A percentile compares a stretch with the other conserved stretches of the same genome.
phyloP scores from a whole-genome alignment of 2,888 invertebrate species.

The Cynaeus angustus region DNA sequence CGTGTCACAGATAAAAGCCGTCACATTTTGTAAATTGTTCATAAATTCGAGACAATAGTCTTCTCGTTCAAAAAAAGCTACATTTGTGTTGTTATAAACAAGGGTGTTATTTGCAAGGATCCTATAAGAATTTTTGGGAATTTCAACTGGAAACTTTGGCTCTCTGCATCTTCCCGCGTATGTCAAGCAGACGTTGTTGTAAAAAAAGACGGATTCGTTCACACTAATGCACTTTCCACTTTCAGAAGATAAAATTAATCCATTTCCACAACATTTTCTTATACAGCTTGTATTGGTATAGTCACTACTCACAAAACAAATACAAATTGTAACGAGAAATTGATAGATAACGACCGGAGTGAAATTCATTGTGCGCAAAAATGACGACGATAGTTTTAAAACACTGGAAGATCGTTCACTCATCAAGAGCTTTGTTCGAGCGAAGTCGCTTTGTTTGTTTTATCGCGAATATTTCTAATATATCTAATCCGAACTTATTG shows the following conservation, averaged over 20 bases:
- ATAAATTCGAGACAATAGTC: constrained; percentile 27
- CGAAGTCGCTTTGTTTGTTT: constrained; percentile 50
- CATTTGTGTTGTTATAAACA: not conserved
- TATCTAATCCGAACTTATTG: constrained; percentile 32
- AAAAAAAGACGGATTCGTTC: constrained; percentile 28
- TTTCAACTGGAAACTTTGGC: not conserved
- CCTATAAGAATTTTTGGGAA: constrained; percentile 1
- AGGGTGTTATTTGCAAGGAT: constrained; percentile 19
- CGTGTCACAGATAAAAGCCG: not conserved
- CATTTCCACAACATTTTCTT: constrained; percentile 42
- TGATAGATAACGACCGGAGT: constrained; percentile 34
- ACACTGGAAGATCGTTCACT: constrained; percentile 35
- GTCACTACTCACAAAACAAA: constrained; percentile 37
- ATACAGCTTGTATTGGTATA: constrained; percentile 14
- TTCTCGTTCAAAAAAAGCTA: constrained; percentile 6
- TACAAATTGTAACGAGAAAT: constrained; percentile 13
- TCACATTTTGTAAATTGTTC: constrained; percentile 4
- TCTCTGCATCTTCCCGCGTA: constrained; percentile 2
- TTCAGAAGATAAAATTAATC: constrained; percentile 23
- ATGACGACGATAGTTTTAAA: constrained; percentile 39
- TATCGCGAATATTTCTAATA: constrained; percentile 49
- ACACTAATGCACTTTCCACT: constrained; percentile 11
- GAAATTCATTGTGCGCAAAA: constrained; percentile 33
- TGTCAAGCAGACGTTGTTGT: constrained; percentile 8
- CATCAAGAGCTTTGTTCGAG: constrained; percentile 50